phyloP scores from a whole-genome alignment of 2,888 invertebrate species.

The Psylliodes chrysocephalus region DNA sequence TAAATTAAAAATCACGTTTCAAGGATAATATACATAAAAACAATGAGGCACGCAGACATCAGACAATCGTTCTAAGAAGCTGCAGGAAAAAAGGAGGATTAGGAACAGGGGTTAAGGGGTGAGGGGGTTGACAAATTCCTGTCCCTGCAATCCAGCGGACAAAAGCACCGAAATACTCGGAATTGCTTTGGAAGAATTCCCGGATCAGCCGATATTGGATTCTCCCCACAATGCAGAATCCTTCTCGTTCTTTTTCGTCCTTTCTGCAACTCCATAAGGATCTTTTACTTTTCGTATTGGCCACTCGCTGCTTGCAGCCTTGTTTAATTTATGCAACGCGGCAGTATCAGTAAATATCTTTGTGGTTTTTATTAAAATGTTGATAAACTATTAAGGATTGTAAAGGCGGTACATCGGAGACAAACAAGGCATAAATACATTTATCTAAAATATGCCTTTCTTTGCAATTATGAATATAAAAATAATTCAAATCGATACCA shows the following conservation, averaged over 20 bases:
- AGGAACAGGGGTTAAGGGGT: constrained; percentile 36
- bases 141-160: constrained; percentile 61
- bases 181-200: constrained; percentile 61
- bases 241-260: constrained; percentile 29
- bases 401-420: not conserved
- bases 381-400: not conserved
- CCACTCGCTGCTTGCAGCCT: constrained; percentile 6
- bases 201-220: constrained; percentile 63
- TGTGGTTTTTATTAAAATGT: not conserved
- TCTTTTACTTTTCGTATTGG: constrained; percentile 7
- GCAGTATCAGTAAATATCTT: too few species aligned
- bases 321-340: constrained; percentile 17
- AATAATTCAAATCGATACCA: too few species aligned
- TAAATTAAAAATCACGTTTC: too few species aligned
- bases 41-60: constrained; percentile 1
- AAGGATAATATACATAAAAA: constrained; percentile 13
- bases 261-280: not conserved
- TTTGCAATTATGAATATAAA: too few species aligned
- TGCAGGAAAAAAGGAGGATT: constrained; percentile 23
- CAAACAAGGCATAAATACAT: too few species aligned
- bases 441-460: too few species aligned
- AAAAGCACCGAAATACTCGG: constrained; percentile 52
- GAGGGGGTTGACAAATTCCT: constrained; percentile 55
- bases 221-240: constrained; percentile 57
- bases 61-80: constrained; percentile 22